A percentile compares a stretch with the other conserved stretches of the same genome.
Conservation (phyloP, 2,888 invertebrate species). For the Ochropleura leucogaster region DNA sequence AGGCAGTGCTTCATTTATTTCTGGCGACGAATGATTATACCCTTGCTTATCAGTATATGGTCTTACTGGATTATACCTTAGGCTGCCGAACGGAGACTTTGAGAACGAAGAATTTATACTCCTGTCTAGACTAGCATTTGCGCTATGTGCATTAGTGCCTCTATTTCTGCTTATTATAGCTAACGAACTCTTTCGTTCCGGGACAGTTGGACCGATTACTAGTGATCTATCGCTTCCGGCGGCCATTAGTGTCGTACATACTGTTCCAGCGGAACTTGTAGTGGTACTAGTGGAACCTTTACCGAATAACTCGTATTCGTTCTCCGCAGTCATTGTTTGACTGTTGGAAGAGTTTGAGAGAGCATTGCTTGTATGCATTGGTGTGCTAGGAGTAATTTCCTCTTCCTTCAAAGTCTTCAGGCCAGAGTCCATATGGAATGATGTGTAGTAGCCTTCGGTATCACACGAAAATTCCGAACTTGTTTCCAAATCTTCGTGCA, state of each 20-base stretch:
- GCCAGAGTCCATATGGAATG: conserved; percentile 99
- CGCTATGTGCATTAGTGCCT: conserved; percentile 86
- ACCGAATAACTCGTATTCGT: conserved; percentile 97
- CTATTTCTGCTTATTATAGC: conserved; percentile 91
- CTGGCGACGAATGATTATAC: conserved; percentile 82
- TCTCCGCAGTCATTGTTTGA: conserved; percentile 94
- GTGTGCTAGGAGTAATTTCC: conserved; percentile 91
- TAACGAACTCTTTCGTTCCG: conserved; percentile 95
- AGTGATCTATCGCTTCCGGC: conserved; percentile 92
- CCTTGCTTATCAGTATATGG: conserved; percentile 81
- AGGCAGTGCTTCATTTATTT: conserved; percentile 78
- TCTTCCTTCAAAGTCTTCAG: conserved; percentile 95
- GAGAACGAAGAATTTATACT: conserved; percentile 83
- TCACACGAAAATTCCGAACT: conserved; percentile 98
- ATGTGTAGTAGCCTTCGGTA: conserved; percentile 99
- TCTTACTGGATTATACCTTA: conserved; percentile 82
- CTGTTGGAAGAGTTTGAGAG: conserved; percentile 93
- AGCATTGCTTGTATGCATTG: conserved; percentile 93
- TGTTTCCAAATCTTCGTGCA: conserved; percentile 96
- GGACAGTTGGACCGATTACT: conserved; percentile 93
- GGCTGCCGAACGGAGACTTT: conserved; percentile 84
- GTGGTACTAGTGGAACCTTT: conserved; percentile 97
- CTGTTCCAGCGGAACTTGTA: conserved; percentile 97
- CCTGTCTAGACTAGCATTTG: conserved; percentile 90
- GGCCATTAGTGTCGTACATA: conserved; percentile 95